Evolutionary conservation across 2,113 vertebrate genomes (phyloP), one percentile per base, ranked within the genome.

Genomic region (Octodon degus): DNA sequence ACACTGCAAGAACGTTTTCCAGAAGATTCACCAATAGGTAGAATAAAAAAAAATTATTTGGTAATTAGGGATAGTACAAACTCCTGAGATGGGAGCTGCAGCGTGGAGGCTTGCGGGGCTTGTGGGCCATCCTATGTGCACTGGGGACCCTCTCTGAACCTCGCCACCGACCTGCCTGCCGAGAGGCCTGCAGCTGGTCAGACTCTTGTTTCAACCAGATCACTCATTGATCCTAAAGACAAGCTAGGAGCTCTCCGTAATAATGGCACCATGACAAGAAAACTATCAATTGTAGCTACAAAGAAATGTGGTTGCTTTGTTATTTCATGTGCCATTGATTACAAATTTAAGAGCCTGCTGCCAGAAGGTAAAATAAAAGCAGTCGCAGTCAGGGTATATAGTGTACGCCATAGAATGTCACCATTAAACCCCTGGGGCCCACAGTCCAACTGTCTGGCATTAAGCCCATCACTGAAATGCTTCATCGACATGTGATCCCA

Each of bases 1-100:
- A 90, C 96, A 88, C 82, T 68, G 19, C 32, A 92, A 95, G 90
- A 88, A 79, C 89, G 89, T 93, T 87, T 90, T 93, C 60, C 82
- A 94, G 74, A 62, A 62, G 37, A 92, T 50, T 94, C 72, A 92
- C 40, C 67, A 95, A 27, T 79, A 53, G 17, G 22, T 34, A 50
- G n/a, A 70, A 60, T 72, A 22, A 47, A 80, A 68, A 25, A 87
- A 87, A 93, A 50, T 86, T 37, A 67, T 20, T 55, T 90, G 80
- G 79, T 40, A 86, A 88, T 72, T 72, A 91, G 50, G 30, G 89
- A 60, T 10, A 88, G 74, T 30, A 81, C 67, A 91, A 63, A 89
- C 40, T 76, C 68, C 74, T 50, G 74, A 58, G 55, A 37, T 22
- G 37, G n/a, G 58, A 83, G 3, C 53, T 62, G 53, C 22, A 43